These are phyloP conservation scores for Cottoperca gobio DNA, from an alignment of 2,797 vertebrate species.

Conservation along the genomic window DNA sequence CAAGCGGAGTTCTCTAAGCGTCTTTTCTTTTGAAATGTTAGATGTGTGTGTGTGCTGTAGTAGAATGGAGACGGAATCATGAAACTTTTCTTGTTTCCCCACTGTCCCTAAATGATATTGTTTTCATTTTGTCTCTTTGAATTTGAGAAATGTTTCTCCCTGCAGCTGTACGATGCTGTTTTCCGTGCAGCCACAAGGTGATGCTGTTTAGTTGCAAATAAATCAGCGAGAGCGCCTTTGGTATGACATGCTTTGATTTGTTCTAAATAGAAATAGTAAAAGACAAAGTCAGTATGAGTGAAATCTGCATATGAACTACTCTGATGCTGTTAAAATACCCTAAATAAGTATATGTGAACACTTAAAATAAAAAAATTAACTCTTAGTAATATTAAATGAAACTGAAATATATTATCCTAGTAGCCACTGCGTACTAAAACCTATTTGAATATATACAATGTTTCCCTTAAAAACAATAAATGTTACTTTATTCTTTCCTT, in stretches of 20 bases:
- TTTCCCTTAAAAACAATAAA: neutral
- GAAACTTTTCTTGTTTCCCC: neutral
- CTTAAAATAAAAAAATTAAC: neutral
- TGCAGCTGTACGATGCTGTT: conserved; percentile 22
- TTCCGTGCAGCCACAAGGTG: conserved; percentile 71
- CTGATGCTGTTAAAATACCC: neutral
- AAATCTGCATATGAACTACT: neutral
- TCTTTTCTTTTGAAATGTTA: conserved; percentile 22
- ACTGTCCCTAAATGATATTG: neutral
- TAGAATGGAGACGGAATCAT: neutral
- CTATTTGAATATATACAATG: neutral
- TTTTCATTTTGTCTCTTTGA: neutral
- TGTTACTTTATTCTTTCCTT: neutral
- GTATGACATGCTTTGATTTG: neutral
- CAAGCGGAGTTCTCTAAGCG: conserved; percentile 3
- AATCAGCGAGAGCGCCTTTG: neutral
- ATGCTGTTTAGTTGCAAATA: conserved; percentile 67
- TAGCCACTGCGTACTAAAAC: neutral
- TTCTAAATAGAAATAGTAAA: neutral
- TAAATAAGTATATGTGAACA: neutral
- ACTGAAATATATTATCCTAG: neutral
- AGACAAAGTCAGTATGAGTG: neutral
- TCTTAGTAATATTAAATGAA: neutral
- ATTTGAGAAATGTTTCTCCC: neutral
- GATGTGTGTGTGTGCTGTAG: neutral